Conservation (phyloP, 92 coral and sea anemone genomes). For the Chrysogorgia sp. region DNA sequence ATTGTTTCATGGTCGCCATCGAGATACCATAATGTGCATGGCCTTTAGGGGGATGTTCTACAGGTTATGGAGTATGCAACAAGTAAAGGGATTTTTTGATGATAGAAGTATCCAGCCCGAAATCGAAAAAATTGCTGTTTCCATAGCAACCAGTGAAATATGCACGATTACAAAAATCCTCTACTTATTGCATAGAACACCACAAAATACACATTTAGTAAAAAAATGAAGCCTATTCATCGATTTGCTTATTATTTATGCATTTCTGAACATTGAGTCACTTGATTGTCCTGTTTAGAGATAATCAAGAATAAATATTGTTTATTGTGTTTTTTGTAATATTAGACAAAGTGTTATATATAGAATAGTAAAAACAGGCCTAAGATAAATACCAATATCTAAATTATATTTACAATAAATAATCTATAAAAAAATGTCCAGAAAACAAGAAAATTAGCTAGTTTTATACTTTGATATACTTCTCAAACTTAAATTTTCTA, state of each 20-base stretch:
- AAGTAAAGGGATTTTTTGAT: slow-evolving; percentile 1
- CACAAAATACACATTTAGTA: neutral
- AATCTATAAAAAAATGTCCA: neutral
- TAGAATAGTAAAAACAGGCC: neutral
- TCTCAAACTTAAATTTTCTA: neutral
- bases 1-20: too few relatives aligned
- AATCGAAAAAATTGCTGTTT: neutral
- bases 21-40: too few relatives aligned
- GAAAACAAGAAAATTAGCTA: neutral
- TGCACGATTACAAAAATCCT: slow-evolving; percentile 6
- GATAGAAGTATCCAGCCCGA: neutral
- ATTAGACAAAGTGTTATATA: neutral
- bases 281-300: neutral
- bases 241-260: neutral
- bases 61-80: neutral
- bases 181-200: slow-evolving; percentile 11
- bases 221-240: neutral
- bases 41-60: neutral
- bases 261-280: neutral
- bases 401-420: neutral
- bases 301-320: neutral
- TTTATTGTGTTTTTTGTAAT: neutral
- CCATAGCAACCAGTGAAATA: slow-evolving; percentile 12
- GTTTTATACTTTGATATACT: neutral
- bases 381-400: neutral